These are phyloP conservation scores for Sycophila texana DNA, from an alignment of 2,888 invertebrate species.

Conservation along the genomic window DNA sequence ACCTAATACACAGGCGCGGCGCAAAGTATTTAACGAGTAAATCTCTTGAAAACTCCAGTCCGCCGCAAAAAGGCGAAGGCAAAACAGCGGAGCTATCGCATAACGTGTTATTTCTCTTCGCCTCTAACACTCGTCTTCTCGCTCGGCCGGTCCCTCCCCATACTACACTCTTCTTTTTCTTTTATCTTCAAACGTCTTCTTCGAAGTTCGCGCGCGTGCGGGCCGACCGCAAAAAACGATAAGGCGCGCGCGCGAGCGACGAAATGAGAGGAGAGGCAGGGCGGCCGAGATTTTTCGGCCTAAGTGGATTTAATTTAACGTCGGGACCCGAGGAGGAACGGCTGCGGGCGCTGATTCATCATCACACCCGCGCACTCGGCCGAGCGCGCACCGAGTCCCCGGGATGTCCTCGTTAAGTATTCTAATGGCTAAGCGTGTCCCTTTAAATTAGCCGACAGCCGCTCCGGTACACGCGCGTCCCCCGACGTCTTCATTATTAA, in stretches of 20 bases:
- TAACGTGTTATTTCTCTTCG: constrained; percentile 7
- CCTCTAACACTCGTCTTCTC: background rate
- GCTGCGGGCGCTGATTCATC: constrained; percentile 71
- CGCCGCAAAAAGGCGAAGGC: too few relatives aligned
- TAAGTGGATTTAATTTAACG: constrained; percentile 53
- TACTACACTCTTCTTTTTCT: background rate
- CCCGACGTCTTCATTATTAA: constrained; percentile 54
- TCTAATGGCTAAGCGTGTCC: constrained; percentile 68
- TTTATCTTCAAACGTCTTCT: constrained; percentile 19
- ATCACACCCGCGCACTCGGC: constrained; percentile 73
- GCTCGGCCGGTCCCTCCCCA: background rate
- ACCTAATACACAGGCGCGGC: too few relatives aligned
- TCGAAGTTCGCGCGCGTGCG: background rate
- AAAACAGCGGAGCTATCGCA: too few relatives aligned
- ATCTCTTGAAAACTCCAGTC: too few relatives aligned
- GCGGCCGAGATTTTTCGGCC: constrained; percentile 43
- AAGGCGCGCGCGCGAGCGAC: constrained; percentile 20
- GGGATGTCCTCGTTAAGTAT: constrained; percentile 75
- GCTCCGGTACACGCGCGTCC: background rate
- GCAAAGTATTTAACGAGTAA: too few relatives aligned
- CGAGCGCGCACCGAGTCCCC: constrained; percentile 53
- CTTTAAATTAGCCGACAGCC: constrained; percentile 46
- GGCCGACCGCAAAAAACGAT: background rate
- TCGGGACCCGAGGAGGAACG: constrained; percentile 9
- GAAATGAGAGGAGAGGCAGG: constrained; percentile 32